Percentiles rank a stretch among this genome's conserved stretches.
Conservation (phyloP, 2,113 vertebrate genomes). For the Perca flavescens region DNA sequence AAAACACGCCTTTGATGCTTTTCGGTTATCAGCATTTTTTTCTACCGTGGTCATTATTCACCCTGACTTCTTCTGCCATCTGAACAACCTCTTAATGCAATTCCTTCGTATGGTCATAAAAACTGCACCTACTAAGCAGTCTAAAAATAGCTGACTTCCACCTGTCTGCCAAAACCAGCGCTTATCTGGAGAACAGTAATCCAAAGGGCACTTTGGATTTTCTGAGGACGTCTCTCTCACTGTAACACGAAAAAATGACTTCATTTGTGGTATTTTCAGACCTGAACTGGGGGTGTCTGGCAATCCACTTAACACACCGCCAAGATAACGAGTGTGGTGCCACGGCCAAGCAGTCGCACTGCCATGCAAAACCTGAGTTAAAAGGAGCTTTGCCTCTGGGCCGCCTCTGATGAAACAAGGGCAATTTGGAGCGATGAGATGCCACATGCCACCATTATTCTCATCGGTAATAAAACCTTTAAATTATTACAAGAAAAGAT, state of each 20-base stretch:
- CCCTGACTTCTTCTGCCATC: constrained; percentile 48
- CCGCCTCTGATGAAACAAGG: constrained; percentile 27
- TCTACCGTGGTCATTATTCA: constrained; percentile 28
- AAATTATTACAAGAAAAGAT: constrained; percentile 14
- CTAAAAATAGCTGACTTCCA: constrained; percentile 76
- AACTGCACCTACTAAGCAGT: constrained; percentile 64
- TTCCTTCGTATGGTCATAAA: constrained; percentile 57
- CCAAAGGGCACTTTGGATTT: constrained; percentile 60
- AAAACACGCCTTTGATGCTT: constrained; percentile 34
- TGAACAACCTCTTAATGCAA: constrained; percentile 66
- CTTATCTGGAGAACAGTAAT: constrained; percentile 69
- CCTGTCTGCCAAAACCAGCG: constrained; percentile 67
- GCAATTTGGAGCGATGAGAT: constrained; percentile 25
- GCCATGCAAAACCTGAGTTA: constrained; percentile 49
- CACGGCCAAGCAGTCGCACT: constrained; percentile 39
- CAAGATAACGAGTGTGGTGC: constrained; percentile 61
- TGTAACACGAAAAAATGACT: constrained; percentile 41
- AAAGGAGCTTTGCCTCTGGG: constrained; percentile 32
- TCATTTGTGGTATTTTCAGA: constrained; percentile 60
- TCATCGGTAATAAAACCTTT: constrained; percentile 15
- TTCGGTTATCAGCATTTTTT: constrained; percentile 54
- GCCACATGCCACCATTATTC: constrained; percentile 4
- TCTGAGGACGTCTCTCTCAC: constrained; percentile 41
- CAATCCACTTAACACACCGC: constrained; percentile 70
- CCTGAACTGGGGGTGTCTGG: constrained; percentile 61